Percentiles rank a stretch among this genome's conserved stretches.
Conservation (phyloP, 2,113 vertebrate genomes). For the Galeopterus variegatus region DNA sequence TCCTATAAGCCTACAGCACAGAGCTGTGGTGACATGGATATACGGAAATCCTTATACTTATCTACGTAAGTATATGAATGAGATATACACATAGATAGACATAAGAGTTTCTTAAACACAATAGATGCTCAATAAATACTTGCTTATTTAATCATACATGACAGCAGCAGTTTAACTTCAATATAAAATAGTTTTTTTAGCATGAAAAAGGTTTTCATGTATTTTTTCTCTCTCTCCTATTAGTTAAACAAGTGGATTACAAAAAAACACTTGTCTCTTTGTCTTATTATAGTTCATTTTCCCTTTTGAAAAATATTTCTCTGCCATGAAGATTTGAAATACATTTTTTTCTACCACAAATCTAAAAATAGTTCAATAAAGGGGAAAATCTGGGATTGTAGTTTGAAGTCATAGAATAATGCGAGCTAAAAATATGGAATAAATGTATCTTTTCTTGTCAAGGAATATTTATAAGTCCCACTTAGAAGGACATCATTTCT, state of each 20-base stretch:
- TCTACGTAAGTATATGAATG: not conserved
- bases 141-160: not conserved
- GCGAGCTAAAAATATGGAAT: conserved; percentile 31
- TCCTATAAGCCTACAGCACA: not conserved
- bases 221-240: not conserved
- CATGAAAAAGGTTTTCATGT: not conserved
- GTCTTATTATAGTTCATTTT: not conserved
- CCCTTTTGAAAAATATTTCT: conserved; percentile 5
- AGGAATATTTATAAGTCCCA: conserved; percentile 57
- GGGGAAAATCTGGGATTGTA: not conserved
- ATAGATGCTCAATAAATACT: not conserved
- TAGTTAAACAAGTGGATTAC: not conserved
- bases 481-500: conserved; percentile 47
- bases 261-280: not conserved
- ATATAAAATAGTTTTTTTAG: not conserved
- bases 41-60: not conserved
- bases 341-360: conserved; percentile 32
- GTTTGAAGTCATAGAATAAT: conserved; percentile 48
- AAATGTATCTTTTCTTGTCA: conserved; percentile 45
- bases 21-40: not conserved
- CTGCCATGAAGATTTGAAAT: conserved; percentile 21
- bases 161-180: not conserved
- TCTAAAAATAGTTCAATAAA: conserved; percentile 53
- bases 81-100: not conserved
- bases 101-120: not conserved